Percentiles rank a stretch among this genome's conserved stretches.
Evolutionary conservation across 2,113 vertebrate genomes (phyloP).

Genomic region (Pteropus alecto): DNA sequence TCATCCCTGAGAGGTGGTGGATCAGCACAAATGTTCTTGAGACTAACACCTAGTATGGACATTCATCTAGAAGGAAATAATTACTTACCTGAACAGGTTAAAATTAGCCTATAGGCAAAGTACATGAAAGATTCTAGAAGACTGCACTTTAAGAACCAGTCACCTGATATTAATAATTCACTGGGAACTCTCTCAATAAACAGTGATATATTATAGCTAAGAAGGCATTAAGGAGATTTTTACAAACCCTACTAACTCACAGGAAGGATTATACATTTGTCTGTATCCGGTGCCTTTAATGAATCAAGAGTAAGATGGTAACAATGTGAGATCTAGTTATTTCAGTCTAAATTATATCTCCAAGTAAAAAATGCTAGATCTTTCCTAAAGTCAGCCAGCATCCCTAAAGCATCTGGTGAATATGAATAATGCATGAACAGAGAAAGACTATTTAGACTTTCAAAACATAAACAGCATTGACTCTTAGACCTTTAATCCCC

Average conservation of each 20-base stretch:
- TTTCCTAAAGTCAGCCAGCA: conserved; percentile 72
- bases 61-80: background rate
- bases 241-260: background rate
- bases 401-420: conserved; percentile 76
- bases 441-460: conserved; percentile 55
- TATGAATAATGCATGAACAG: conserved; percentile 78
- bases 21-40: background rate
- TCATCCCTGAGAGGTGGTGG: background rate
- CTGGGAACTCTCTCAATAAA: conserved; percentile 19
- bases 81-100: background rate
- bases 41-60: background rate
- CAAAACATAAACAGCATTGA: conserved; percentile 58
- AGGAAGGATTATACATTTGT: conserved; percentile 37
- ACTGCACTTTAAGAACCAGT: conserved; percentile 23
- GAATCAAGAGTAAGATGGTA: conserved; percentile 67
- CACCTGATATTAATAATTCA: conserved; percentile 26
- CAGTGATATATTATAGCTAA: conserved; percentile 32
- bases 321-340: conserved; percentile 77
- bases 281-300: conserved; percentile 46
- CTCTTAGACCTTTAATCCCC: conserved; percentile 57
- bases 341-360: conserved; percentile 79
- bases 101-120: background rate
- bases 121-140: background rate
- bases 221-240: conserved; percentile 39
- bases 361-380: conserved; percentile 69